Base-by-base conservation (phyloP, 2,888 invertebrate genomes). In the Drosophila colorata region DNA sequence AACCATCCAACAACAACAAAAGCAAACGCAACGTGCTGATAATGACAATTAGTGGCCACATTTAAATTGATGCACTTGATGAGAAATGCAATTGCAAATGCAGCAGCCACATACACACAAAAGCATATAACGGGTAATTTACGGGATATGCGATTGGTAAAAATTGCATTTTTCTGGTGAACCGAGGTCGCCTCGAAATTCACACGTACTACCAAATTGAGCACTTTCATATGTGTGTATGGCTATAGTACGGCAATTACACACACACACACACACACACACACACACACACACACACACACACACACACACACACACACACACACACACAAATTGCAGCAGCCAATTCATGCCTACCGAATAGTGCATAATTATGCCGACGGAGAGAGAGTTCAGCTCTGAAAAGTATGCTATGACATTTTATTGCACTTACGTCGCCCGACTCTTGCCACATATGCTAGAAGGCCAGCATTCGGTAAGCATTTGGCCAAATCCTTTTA, bases 1-100 rank as follows among this genome's bases (percentile, higher is more conserved):
- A 67, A 38, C 63, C 59, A 14, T 7, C 16, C 25, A 56, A 48
- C 40, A 57, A 46, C 37, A 47, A 64, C 44, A 63, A 51, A 33
- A 60, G 69, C 76, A 59, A 72, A 64, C 58, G 64, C 74, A 75
- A 78, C 52, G 76, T 69, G 73, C 87, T 80, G 87, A 88, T 87
- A 88, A 87, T 87, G 86, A 87, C 88, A 87, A 88, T 87, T 87
- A 87, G 86, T 88, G 86, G 88, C 88, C 86, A 82, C 88, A 88
- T 88, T 88, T 88, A 87, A 87, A 88, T 87, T 87, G 82, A 88
- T 87, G 87, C 78, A 82, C 82, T 88, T 80, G 85, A 87, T 87
- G 87, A 84, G 87, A 80, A 87, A 85, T 85, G 82, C 73, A 78
- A 81, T 84, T 76, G 85, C 70, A 74, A 76, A 72, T 85, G 68